phyloP scores from a whole-genome alignment of 2,113 vertebrate species.

The Haplochromis vanheusdeni region DNA sequence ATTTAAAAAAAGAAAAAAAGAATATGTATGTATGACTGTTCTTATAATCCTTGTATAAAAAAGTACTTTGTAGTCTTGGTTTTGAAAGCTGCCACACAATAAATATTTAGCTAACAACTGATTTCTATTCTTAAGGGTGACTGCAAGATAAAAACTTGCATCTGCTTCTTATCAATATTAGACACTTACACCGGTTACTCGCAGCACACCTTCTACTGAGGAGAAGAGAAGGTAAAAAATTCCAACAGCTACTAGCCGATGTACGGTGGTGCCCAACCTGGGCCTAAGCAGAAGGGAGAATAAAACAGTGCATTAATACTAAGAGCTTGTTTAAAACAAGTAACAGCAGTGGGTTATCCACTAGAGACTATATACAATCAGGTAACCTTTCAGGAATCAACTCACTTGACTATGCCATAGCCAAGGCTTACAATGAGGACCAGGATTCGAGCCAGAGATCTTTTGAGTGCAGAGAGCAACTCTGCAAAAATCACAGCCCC shows the following conservation, averaged over 20 bases:
- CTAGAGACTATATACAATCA: not conserved
- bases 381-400: not conserved
- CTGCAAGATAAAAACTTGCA: not conserved
- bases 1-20: not conserved
- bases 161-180: not conserved
- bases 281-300: conserved; percentile 66
- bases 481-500: conserved; percentile 89
- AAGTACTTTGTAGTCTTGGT: not conserved
- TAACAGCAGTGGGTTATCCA: not conserved
- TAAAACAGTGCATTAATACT: not conserved
- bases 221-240: conserved; percentile 90
- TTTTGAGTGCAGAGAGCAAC: conserved; percentile 88
- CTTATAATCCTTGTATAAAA: not conserved
- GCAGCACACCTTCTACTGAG: conserved; percentile 90
- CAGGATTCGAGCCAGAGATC: conserved; percentile 87
- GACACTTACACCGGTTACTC: conserved; percentile 86
- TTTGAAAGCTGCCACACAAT: not conserved
- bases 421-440: conserved; percentile 94
- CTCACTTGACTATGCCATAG: conserved; percentile 94
- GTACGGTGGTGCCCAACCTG: conserved; percentile 86
- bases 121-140: not conserved
- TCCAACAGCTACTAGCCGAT: conserved; percentile 86
- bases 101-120: not conserved
- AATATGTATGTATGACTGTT: not conserved
- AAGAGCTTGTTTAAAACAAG: not conserved